A percentile compares a stretch with the other conserved stretches of the same genome.
Conservation (phyloP, 2,113 vertebrate species). For the Hippopotamus amphibius region DNA sequence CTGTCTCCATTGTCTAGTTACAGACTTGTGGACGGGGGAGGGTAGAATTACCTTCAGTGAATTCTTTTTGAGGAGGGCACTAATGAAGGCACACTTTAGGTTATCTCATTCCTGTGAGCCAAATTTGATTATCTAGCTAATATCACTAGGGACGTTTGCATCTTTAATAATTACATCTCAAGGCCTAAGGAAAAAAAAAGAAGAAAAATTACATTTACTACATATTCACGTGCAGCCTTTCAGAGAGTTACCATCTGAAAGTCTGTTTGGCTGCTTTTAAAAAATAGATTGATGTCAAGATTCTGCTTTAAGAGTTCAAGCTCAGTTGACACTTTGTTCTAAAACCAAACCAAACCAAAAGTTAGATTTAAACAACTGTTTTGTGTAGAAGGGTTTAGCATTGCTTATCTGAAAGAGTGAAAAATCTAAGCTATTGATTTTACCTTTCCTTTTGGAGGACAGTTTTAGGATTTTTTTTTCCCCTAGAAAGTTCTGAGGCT, state of each 20-base stretch:
- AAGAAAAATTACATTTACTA: constrained; percentile 78
- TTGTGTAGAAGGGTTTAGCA: neutral
- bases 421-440: constrained; percentile 77
- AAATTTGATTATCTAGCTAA: constrained; percentile 86
- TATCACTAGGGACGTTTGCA: constrained; percentile 85
- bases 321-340: constrained; percentile 78
- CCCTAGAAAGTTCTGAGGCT: constrained; percentile 80
- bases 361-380: constrained; percentile 51
- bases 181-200: constrained; percentile 64
- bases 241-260: constrained; percentile 70
- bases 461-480: constrained; percentile 71
- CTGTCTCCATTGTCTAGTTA: neutral
- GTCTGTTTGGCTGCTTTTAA: constrained; percentile 72
- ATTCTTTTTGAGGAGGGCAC: constrained; percentile 76
- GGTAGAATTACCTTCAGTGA: constrained; percentile 70
- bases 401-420: constrained; percentile 57
- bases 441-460: constrained; percentile 76
- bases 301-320: constrained; percentile 70
- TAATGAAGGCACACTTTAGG: constrained; percentile 72
- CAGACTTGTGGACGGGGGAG: neutral
- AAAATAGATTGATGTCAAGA: constrained; percentile 79
- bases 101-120: constrained; percentile 82
- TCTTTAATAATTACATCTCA: constrained; percentile 86
- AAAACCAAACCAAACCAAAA: constrained; percentile 34
- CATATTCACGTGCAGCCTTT: constrained; percentile 64